Percentiles rank a stretch among this genome's conserved stretches.
These are phyloP conservation scores for Cheilosia vernalis DNA, from an alignment of 2,888 invertebrate species.

Conservation along the genomic window DNA sequence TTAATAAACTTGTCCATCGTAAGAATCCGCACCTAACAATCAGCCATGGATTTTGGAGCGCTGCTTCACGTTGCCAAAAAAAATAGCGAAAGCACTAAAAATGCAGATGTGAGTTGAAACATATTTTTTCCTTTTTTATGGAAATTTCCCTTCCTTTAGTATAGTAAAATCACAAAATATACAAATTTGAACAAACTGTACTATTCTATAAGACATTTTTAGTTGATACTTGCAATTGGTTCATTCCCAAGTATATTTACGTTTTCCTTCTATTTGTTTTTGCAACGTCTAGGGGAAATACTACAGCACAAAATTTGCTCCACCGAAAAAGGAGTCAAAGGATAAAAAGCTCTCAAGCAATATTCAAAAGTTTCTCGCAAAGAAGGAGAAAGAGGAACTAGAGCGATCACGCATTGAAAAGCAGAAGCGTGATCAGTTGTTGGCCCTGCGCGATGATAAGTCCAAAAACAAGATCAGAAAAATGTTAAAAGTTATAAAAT, in stretches of 20 bases:
- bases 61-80: constrained; percentile 86
- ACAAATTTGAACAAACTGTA: neutral
- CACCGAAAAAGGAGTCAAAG: constrained; percentile 91
- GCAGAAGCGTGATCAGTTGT: constrained; percentile 87
- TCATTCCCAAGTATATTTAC: neutral
- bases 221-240: neutral
- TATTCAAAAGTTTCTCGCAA: constrained; percentile 92
- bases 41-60: constrained; percentile 86
- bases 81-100: constrained; percentile 84
- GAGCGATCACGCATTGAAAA: constrained; percentile 86
- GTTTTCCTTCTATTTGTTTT: constrained; percentile 5
- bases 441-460: constrained; percentile 89
- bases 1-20: neutral
- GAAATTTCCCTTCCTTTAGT: constrained; percentile 20
- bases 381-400: constrained; percentile 91
- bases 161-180: neutral
- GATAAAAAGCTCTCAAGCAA: constrained; percentile 89
- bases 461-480: constrained; percentile 90
- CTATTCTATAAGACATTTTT: neutral
- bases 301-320: constrained; percentile 91
- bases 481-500: constrained; percentile 93
- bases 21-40: neutral
- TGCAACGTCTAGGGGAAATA: constrained; percentile 84
- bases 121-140: constrained; percentile 24
- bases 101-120: constrained; percentile 79